A percentile compares a stretch with the other conserved stretches of the same genome.
Conservation (phyloP, 2,113 vertebrate species). For the Dissostichus mawsoni region DNA sequence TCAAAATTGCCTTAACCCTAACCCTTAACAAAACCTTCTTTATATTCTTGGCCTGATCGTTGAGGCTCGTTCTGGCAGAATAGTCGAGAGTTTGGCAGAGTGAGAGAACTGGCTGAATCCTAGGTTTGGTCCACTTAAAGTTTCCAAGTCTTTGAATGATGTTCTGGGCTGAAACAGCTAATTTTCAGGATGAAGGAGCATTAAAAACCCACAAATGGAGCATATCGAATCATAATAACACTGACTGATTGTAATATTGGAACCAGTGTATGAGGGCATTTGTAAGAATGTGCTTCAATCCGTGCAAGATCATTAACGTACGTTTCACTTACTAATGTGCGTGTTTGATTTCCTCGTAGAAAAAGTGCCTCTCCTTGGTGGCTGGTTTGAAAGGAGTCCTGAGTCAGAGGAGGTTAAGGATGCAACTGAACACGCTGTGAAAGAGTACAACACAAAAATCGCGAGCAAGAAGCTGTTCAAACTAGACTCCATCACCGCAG, state of each 20-base stretch:
- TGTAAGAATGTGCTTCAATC: not conserved
- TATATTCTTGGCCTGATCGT: not conserved
- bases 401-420: conserved; percentile 43
- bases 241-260: not conserved
- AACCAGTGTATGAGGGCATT: not conserved
- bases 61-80: conserved; percentile 18
- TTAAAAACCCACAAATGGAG: not conserved
- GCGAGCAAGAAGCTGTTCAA: conserved; percentile 63
- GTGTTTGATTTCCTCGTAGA: conserved; percentile 29
- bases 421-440: conserved; percentile 44
- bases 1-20: not conserved
- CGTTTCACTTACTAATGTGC: not conserved
- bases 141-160: conserved; percentile 16
- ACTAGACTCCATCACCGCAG: conserved; percentile 52
- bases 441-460: conserved; percentile 40
- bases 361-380: conserved; percentile 43
- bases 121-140: not conserved
- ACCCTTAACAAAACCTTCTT: not conserved
- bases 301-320: not conserved
- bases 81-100: not conserved
- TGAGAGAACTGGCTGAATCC: not conserved
- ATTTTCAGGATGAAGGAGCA: not conserved
- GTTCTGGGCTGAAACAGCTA: not conserved
- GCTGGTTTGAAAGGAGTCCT: conserved; percentile 44
- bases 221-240: not conserved